Base-by-base conservation (phyloP, 1,140 invertebrate species). In the Pristionchus pacificus region DNA sequence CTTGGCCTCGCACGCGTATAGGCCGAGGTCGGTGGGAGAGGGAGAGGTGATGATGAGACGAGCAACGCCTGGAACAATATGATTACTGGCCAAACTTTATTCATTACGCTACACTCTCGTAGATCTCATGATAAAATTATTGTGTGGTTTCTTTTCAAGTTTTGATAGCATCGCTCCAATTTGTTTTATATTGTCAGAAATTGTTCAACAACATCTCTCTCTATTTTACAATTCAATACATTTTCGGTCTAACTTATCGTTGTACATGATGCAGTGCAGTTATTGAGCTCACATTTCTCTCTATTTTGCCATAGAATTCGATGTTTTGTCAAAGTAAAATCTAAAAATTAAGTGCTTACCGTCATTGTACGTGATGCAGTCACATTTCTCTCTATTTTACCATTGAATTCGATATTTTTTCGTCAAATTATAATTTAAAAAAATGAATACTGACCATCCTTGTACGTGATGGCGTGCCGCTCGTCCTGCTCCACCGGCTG, bases 1-100 rank as follows among this genome's bases (percentile, higher is more conserved):
- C 27, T 93, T 86, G 0, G 94, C 95, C 1, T 95, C 92, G 14
- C 93, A 93, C 84, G 95, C 97, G 84, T 97, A 98, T 75, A 93
- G 90, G 0, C 95, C 95, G 55, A 91, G 88, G 77, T 88, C 87
- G 71, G 85, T 84, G 31, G 68, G 57, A 25, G 70, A 24, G 0
- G 84, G 79, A 28, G 70, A 71, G 13, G 74, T 33, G 58, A 84
- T 81, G 2, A 71, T 81, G 25, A 84, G 66, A 10, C 69, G 72
- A 30, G 59, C 71, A 28, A 70, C 62, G 27, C 38, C 38, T 49
- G 38, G n/a, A n/a, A n/a, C n/a, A n/a, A n/a, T n/a, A n/a, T n/a
- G n/a, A n/a, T n/a, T n/a, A n/a, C n/a, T n/a, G n/a, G n/a, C n/a
- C n/a, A n/a, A 49, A 49, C 38, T 10, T 49, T 19, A 49, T 10